These are phyloP conservation scores for Brachyistius frenatus DNA, from an alignment of 2,113 vertebrate species.

Conservation along the genomic window DNA sequence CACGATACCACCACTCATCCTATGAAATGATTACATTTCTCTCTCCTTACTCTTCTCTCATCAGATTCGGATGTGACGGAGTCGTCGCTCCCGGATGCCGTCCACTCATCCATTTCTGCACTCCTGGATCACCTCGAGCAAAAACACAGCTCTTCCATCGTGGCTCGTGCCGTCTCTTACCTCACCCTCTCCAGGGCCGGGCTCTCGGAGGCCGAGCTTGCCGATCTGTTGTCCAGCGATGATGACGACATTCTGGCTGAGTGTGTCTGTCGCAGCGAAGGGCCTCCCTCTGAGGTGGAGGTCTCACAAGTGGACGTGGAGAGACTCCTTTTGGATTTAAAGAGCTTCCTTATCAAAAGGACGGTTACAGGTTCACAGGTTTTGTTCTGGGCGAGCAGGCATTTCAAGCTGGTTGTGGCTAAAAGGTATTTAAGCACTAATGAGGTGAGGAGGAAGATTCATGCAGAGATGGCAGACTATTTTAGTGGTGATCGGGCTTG, in stretches of 20 bases:
- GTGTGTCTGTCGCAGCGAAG: conserved; percentile 25
- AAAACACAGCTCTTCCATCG: conserved; percentile 75
- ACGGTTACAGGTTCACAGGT: conserved; percentile 66
- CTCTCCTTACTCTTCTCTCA: neutral
- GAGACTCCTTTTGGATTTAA: conserved; percentile 81
- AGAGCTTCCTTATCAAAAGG: conserved; percentile 74
- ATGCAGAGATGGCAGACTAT: conserved; percentile 79
- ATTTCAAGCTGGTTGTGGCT: conserved; percentile 79
- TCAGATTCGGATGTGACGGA: conserved; percentile 80
- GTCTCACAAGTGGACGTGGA: conserved; percentile 79
- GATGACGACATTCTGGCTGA: conserved; percentile 56
- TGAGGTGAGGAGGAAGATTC: conserved; percentile 61
- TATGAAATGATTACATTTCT: neutral
- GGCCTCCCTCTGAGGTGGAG: conserved; percentile 41
- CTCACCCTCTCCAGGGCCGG: conserved; percentile 82
- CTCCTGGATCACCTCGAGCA: conserved; percentile 81
- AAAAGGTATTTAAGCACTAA: conserved; percentile 75
- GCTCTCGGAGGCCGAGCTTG: conserved; percentile 81
- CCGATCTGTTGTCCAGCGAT: conserved; percentile 81
- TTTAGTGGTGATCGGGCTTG: conserved; percentile 76
- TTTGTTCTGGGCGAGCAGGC: conserved; percentile 83
- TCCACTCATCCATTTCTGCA: conserved; percentile 77
- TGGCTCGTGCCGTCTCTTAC: conserved; percentile 75
- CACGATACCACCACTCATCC: neutral
- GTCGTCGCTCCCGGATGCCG: conserved; percentile 68